phyloP scores from a whole-genome alignment of 2,113 vertebrate species.

The Nymphicus hollandicus region DNA sequence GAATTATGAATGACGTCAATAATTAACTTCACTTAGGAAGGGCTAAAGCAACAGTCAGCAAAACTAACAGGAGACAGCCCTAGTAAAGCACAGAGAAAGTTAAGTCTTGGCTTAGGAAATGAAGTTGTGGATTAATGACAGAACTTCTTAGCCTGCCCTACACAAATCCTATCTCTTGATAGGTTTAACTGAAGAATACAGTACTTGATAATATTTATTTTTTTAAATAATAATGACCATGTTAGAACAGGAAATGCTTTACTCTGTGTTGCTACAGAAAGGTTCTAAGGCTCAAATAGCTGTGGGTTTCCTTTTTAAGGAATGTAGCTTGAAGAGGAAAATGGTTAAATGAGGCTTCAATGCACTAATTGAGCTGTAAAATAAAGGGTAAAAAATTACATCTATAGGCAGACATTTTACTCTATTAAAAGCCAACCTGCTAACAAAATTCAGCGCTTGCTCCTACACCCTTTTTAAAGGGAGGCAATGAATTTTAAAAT shows the following conservation, averaged over 20 bases:
- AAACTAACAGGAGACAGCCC: neutral
- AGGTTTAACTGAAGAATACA: neutral
- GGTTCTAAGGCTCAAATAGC: neutral
- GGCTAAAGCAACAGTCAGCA: neutral
- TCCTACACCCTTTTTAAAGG: constrained; percentile 37
- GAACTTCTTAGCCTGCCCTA: neutral
- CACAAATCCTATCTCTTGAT: neutral
- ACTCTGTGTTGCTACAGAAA: neutral
- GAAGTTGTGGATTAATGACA: neutral
- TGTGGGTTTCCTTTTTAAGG: neutral
- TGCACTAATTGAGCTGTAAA: neutral
- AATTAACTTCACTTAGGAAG: neutral
- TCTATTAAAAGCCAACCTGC: constrained; percentile 38
- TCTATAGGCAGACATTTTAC: neutral
- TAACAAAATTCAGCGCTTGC: constrained; percentile 41
- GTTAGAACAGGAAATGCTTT: neutral
- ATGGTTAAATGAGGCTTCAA: neutral
- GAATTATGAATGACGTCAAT: neutral
- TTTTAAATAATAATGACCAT: neutral
- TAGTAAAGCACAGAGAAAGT: neutral
- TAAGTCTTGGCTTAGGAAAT: neutral
- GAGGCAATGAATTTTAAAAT: constrained; percentile 27
- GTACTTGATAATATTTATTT: neutral
- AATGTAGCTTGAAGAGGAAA: neutral
- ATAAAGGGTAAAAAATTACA: neutral